phyloP scores from a whole-genome alignment of 2,888 invertebrate species.

The Buathra laborator region DNA sequence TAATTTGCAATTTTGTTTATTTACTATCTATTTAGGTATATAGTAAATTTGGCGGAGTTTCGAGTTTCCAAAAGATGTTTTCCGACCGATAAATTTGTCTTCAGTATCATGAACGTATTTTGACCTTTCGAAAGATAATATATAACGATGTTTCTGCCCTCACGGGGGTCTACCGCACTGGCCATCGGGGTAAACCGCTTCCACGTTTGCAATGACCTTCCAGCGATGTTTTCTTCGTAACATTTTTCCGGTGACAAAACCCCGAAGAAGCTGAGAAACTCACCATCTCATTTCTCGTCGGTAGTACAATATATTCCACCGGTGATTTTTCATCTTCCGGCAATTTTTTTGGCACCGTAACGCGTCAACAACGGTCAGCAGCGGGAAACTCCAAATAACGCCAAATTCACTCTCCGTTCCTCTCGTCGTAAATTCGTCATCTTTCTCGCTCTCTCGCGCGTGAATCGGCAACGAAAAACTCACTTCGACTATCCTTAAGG shows the following conservation, averaged over 20 bases:
- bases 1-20: no score
- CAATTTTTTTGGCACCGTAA: conserved; percentile 41
- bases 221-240: conserved; percentile 39
- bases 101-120: not conserved
- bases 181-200: conserved; percentile 76
- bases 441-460: conserved; percentile 11
- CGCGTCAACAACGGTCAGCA: not conserved
- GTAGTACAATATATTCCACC: conserved; percentile 18
- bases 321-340: conserved; percentile 39
- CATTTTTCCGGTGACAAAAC: conserved; percentile 4
- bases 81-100: not conserved
- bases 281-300: not conserved
- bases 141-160: conserved; percentile 27
- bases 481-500: conserved; percentile 16
- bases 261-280: not conserved
- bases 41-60: no score
- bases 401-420: conserved; percentile 17
- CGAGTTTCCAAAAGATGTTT: not conserved
- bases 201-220: conserved; percentile 70
- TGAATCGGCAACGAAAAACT: not conserved
- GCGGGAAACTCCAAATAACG: not conserved
- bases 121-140: conserved; percentile 15
- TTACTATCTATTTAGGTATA: no score
- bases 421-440: conserved; percentile 55
- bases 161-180: conserved; percentile 75